phyloP scores from a whole-genome alignment of 2,888 invertebrate species.

The Nomada hirtipes region DNA sequence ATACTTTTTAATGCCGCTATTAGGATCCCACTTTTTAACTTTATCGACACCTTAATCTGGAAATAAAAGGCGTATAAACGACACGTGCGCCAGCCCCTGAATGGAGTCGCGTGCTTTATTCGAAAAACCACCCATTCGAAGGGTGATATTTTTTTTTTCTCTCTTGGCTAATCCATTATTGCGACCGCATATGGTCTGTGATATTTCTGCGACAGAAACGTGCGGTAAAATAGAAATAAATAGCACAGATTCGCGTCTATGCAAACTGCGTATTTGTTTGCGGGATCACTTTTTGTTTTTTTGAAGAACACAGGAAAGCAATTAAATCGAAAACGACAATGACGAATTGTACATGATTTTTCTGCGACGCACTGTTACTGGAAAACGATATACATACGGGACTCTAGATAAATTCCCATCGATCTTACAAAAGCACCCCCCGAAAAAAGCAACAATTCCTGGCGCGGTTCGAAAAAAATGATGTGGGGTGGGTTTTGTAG shows the following conservation, averaged over 20 bases:
- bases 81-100: conserved; percentile 59
- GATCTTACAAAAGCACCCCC: conserved; percentile 31
- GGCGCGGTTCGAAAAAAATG: conserved; percentile 45
- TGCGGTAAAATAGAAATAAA: conserved; percentile 27
- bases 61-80: conserved; percentile 65
- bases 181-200: conserved; percentile 52
- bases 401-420: conserved; percentile 33
- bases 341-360: background rate
- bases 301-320: background rate
- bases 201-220: background rate
- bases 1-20: conserved; percentile 55
- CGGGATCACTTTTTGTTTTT: too few species aligned
- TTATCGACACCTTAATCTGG: conserved; percentile 62
- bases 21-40: conserved; percentile 50
- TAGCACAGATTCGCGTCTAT: background rate
- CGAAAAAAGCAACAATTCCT: conserved; percentile 17
- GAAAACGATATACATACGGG: background rate
- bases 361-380: background rate
- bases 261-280: background rate
- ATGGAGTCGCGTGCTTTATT: conserved; percentile 64
- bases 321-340: background rate
- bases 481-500: conserved; percentile 56
- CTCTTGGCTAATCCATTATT: conserved; percentile 51
- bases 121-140: conserved; percentile 44
- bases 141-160: conserved; percentile 56